Evolutionary conservation across 2,888 invertebrate genomes (phyloP).

Genomic region (Augochlorella aurata): DNA sequence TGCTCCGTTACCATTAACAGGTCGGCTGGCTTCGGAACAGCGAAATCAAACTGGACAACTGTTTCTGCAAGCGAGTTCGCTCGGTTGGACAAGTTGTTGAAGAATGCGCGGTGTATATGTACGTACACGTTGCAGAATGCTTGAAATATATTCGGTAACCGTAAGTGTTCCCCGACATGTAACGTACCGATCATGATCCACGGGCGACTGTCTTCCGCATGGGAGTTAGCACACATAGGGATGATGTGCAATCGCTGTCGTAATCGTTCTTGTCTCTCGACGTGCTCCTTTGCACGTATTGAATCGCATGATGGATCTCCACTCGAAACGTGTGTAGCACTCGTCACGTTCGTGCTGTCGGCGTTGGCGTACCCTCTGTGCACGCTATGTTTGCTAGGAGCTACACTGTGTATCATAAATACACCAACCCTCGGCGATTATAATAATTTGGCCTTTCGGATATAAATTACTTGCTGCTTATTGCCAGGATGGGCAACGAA

Average conservation of each 20-base stretch:
- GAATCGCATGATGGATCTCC: conserved; percentile 44
- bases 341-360: conserved; percentile 48
- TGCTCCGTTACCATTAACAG: background rate
- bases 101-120: background rate
- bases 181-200: conserved; percentile 1
- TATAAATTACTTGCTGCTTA: background rate
- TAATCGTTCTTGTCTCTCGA: conserved; percentile 59
- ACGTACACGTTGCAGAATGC: background rate
- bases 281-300: conserved; percentile 44
- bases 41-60: background rate
- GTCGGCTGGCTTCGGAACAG: background rate
- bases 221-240: conserved; percentile 33
- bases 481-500: too few relatives aligned
- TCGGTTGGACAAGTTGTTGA: background rate
- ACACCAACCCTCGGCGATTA: background rate
- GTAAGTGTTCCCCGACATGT: conserved; percentile 8
- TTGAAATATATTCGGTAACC: conserved; percentile 4
- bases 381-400: conserved; percentile 1
- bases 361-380: conserved; percentile 48
- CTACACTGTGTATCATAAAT: background rate
- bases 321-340: conserved; percentile 31
- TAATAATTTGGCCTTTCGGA: background rate
- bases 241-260: conserved; percentile 48
- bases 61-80: background rate
- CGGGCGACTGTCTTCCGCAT: conserved; percentile 31